These are phyloP conservation scores for Polyodon spathula DNA, from an alignment of 2,113 vertebrate species.

Conservation along the genomic window DNA sequence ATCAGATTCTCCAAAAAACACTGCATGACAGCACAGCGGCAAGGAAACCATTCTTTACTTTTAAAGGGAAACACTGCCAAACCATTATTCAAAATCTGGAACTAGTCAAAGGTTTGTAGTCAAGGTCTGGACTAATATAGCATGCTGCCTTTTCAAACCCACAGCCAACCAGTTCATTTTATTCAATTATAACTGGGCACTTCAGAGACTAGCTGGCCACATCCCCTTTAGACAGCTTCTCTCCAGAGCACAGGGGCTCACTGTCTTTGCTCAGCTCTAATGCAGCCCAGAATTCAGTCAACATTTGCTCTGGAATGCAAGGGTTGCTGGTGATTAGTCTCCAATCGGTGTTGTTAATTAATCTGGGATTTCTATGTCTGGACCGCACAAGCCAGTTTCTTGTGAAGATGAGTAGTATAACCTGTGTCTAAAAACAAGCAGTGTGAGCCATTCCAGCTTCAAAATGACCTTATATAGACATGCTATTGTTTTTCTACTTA, in stretches of 20 bases:
- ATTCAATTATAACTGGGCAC: constrained; percentile 3
- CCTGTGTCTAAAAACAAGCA: too few relatives aligned
- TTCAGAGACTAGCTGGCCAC: not conserved
- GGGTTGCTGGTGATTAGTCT: too few relatives aligned
- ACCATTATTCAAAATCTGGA: constrained; percentile 2
- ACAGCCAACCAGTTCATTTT: not conserved
- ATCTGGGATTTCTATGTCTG: too few relatives aligned
- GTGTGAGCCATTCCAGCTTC: too few relatives aligned
- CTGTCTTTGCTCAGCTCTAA: not conserved
- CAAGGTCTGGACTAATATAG: not conserved
- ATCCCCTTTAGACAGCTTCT: not conserved
- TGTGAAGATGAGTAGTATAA: too few relatives aligned
- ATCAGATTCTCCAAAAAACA: not conserved
- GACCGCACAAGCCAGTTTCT: too few relatives aligned
- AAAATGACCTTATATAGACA: too few relatives aligned
- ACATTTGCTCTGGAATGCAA: too few relatives aligned
- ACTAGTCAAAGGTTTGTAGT: too few relatives aligned
- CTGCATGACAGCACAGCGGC: not conserved
- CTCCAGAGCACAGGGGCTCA: not conserved
- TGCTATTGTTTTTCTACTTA: too few relatives aligned
- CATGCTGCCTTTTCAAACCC: not conserved
- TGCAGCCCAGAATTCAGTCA: too few relatives aligned
- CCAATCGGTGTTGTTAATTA: too few relatives aligned
- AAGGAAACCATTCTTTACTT: not conserved
- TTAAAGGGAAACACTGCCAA: not conserved